Evolutionary conservation across 1,140 invertebrate species (phyloP), one percentile per base, ranked within the genome.

Genomic region (Helicoverpa zea): DNA sequence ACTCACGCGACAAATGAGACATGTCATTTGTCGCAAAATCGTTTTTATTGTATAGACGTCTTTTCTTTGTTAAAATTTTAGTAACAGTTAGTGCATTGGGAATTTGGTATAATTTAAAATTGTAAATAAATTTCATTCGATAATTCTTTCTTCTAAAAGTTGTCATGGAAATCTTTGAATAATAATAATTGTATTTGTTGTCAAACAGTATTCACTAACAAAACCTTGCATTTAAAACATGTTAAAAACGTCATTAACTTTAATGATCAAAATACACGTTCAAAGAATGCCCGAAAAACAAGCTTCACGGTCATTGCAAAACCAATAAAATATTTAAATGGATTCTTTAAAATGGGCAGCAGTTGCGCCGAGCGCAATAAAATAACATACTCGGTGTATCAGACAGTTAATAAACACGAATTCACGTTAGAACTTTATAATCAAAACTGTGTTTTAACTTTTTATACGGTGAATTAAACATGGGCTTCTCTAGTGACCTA

Each of bases 401-500:
- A 23, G 18, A 49, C 52, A 61, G 58, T 76, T 63, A 49, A 29
- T 63, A 49, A 76, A 76, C 43, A 63, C 58, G 73, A 23, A 51
- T 29, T 63, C 73, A 10, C 47, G 52, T 73, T 18, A 61, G 16
- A 76, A 76, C 30, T 76, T 76, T 76, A 59, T 74, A 76, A 61
- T 76, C 73, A 76, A 76, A 76, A 49, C 61, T 4, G 23, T 16
- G 56, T 63, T 76, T 51, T 29, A 76, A 76, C 73, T 76, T 76
- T 68, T 73, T 61, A 76, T 63, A 81, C 68, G 29, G 47, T 56
- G 16, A 75, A 75, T 81, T 75, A 56, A 68, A 54, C 61, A 49
- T 75, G 70, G 30, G 13, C 68, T 35, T 43, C 47, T 63, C 18
- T 73, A 82, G 66, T 82, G 80, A 79, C 82, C 84, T 86, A 88